Percentiles rank a stretch among this genome's conserved stretches.
phyloP scores from a whole-genome alignment of 2,888 invertebrate species.

The Opisthograptis luteolata region DNA sequence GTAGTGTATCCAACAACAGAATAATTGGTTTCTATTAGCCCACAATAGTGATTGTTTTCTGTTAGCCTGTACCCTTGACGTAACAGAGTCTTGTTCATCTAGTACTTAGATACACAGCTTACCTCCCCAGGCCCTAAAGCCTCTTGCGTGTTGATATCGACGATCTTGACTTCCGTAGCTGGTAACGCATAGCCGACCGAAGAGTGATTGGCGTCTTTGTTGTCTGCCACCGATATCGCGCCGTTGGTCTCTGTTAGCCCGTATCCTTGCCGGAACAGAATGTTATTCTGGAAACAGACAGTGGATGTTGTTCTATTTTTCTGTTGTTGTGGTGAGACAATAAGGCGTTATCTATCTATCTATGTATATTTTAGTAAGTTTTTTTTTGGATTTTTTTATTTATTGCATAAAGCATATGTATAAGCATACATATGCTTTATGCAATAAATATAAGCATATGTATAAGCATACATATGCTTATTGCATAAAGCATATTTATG shows the following conservation, averaged over 20 bases:
- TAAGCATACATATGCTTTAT: too few species aligned
- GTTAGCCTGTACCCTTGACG: not conserved
- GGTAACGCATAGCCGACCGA: conserved; percentile 59
- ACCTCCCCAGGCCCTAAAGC: conserved; percentile 65
- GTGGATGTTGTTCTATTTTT: too few species aligned
- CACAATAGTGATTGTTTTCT: not conserved
- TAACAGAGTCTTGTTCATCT: not conserved
- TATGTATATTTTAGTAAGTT: too few species aligned
- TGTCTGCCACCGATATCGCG: conserved; percentile 53
- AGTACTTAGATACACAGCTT: conserved; percentile 18
- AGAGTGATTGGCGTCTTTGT: conserved; percentile 53
- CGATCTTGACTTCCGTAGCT: conserved; percentile 60
- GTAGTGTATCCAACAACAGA: too few species aligned
- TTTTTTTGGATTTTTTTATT: too few species aligned
- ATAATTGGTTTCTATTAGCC: too few species aligned
- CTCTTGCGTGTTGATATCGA: conserved; percentile 59
- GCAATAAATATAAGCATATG: too few species aligned
- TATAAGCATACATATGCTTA: too few species aligned
- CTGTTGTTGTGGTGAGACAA: too few species aligned
- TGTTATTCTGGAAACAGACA: conserved; percentile 60
- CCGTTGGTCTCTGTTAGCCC: conserved; percentile 74
- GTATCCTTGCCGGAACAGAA: conserved; percentile 72
- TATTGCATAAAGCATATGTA: too few species aligned
- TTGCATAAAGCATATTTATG: too few species aligned
- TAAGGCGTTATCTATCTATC: too few species aligned